phyloP scores from a whole-genome alignment of 2,888 invertebrate genomes.

The Xestia xanthographa region DNA sequence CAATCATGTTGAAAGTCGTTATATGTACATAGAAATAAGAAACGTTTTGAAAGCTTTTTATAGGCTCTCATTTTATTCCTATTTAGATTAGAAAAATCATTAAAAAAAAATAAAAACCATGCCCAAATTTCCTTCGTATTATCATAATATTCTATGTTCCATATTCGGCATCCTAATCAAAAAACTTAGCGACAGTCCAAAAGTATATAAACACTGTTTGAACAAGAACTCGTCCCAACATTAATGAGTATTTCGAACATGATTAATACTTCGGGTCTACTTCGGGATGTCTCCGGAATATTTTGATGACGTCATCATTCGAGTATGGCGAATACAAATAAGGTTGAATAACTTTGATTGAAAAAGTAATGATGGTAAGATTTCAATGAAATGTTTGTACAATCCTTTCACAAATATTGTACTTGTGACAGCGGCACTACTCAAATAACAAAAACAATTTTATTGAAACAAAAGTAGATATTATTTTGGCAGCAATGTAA shows the following conservation, averaged over 20 bases:
- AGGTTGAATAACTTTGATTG: background rate
- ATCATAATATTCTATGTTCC: constrained; percentile 7
- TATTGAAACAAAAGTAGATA: too few species aligned
- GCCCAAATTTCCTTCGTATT: background rate
- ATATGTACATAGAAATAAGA: background rate
- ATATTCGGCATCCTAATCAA: constrained; percentile 20
- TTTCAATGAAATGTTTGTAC: background rate
- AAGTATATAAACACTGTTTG: constrained; percentile 36
- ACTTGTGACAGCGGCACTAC: background rate
- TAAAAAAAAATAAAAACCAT: background rate
- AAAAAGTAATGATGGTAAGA: background rate
- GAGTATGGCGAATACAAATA: background rate
- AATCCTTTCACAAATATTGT: background rate
- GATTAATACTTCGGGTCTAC: constrained; percentile 45
- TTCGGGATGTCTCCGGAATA: constrained; percentile 24
- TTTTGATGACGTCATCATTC: constrained; percentile 9
- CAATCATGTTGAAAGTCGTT: background rate
- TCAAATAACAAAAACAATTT: too few species aligned
- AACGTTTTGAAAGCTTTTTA: background rate
- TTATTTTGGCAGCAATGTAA: too few species aligned
- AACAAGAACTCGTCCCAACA: constrained; percentile 49
- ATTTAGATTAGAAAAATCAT: background rate
- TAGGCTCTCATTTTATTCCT: background rate
- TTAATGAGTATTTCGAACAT: constrained; percentile 49
- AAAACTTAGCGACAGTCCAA: constrained; percentile 32